Percentiles rank a stretch among this genome's conserved stretches.
These are phyloP conservation scores for Euglossa dilemma DNA, from an alignment of 1,140 invertebrate species.

Conservation along the genomic window DNA sequence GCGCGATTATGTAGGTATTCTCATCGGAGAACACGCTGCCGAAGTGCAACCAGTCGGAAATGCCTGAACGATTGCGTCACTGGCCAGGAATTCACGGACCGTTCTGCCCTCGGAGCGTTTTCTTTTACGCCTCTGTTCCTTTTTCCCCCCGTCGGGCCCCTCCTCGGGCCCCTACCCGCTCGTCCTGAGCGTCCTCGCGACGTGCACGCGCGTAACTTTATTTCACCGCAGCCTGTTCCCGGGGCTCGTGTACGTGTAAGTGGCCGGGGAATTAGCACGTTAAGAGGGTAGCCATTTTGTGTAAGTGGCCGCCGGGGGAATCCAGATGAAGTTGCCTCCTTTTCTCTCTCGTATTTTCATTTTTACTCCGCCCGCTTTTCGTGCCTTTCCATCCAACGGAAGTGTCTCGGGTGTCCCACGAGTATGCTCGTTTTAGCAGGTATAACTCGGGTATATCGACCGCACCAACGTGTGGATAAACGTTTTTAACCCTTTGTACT, in stretches of 20 bases:
- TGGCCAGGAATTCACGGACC: slow-evolving; percentile 78
- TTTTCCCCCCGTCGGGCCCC: slow-evolving; percentile 8
- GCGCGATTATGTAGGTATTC: slow-evolving; percentile 66
- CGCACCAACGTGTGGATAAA: too few relatives aligned
- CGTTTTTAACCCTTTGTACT: too few relatives aligned
- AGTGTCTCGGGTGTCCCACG: not conserved
- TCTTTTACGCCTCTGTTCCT: slow-evolving; percentile 43
- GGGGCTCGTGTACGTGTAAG: not conserved
- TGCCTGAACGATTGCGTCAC: slow-evolving; percentile 79
- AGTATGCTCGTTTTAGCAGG: too few relatives aligned
- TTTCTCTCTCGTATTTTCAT: too few relatives aligned
- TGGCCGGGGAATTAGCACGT: not conserved
- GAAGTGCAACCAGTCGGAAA: slow-evolving; percentile 79
- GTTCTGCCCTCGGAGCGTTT: slow-evolving; percentile 62
- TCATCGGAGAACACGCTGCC: slow-evolving; percentile 51
- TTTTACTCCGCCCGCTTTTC: not conserved
- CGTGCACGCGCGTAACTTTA: not conserved
- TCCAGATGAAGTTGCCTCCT: too few relatives aligned
- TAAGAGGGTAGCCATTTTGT: not conserved
- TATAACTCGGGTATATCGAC: too few relatives aligned
- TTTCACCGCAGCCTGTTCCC: not conserved
- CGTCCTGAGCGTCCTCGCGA: slow-evolving; percentile 23
- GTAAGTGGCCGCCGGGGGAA: not conserved
- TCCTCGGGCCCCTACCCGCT: slow-evolving; percentile 4
- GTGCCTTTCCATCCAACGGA: not conserved